Base-by-base conservation (phyloP, 1,140 invertebrate species). In the Tyrophagus putrescentiae region DNA sequence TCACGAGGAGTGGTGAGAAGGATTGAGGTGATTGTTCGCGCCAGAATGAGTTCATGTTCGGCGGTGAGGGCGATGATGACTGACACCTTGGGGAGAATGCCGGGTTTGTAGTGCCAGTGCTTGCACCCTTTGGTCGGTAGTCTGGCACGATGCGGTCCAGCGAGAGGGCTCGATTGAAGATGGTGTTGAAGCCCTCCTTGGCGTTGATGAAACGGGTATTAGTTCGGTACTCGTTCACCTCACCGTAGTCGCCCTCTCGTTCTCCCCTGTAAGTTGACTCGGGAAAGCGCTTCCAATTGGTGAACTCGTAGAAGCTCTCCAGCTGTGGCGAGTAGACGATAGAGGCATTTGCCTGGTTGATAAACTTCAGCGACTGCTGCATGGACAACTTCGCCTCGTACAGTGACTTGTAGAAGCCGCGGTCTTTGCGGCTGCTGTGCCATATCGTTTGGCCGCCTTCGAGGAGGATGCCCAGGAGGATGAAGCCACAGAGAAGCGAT, bases 21-120 rank as follows among this genome's bases (percentile, higher is more conserved):
- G 1, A 54, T 27, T 13, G 52, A 54, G 39, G n/a, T 34, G 2
- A 54, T 28, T 1, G 52, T 32, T 2, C 52, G 27, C 21, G 25
- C 21, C 1, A 54, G 13, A 54, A 54, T 25, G 4, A 33, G 32
- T 1, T 9, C 1, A 31, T 54, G 31, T 54, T 54, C 52, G 3
- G 16, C 11, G 27, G 18, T 21, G 3, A 54, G 39, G 11, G 31
- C 7, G 39, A 54, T 54, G 4, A 54, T 54, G 11, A 54, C 28
- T 7, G 13, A 27, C 13, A 54, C 52, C 4, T 11, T 54, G 9
- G 52, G 52, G 31, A 54, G 18, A 1, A 13, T 23, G 4, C 25
- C 1, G 32, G 52, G 52, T 9, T 32, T 9, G 39, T 54, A 54
- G 13, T 54, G 52, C 52, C 52, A 54, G 27, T 54, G 52, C 2